Evolutionary conservation across 35 echinoderm and acorn worm genomes (phyloP).

Genomic region (Heliocidaris erythrogramma): DNA sequence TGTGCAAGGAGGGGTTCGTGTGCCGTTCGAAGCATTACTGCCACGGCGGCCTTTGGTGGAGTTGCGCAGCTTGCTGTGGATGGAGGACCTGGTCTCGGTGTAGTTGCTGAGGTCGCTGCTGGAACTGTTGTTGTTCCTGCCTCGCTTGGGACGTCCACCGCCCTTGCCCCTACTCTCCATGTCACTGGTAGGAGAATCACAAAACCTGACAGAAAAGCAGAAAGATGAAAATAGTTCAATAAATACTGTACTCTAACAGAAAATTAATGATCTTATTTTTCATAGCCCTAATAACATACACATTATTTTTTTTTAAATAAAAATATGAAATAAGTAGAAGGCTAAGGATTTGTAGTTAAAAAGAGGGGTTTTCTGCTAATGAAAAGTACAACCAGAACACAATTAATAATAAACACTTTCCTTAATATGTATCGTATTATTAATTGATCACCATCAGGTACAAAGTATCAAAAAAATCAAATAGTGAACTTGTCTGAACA

Average conservation of each 20-base stretch:
- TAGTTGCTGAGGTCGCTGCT: conserved; percentile 84
- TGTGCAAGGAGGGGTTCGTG: conserved; percentile 68
- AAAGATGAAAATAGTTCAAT: conserved; percentile 27
- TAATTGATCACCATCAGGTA: too few relatives aligned
- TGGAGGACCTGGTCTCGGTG: conserved; percentile 96
- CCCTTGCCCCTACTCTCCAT: conserved; percentile 76
- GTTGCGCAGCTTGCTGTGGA: conserved; percentile 97
- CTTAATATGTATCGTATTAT: too few relatives aligned
- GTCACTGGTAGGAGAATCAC: conserved; percentile 96
- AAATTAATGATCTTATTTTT: neutral
- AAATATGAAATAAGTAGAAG: too few relatives aligned
- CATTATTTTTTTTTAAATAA: neutral
- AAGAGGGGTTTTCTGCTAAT: too few relatives aligned
- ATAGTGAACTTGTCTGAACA: too few relatives aligned
- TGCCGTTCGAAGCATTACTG: conserved; percentile 76
- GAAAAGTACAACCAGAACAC: too few relatives aligned
- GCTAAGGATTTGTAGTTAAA: too few relatives aligned
- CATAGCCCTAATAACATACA: neutral
- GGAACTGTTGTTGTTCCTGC: conserved; percentile 68
- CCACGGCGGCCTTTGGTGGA: conserved; percentile 89
- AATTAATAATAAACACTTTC: too few relatives aligned
- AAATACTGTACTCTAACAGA: neutral
- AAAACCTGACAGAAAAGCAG: conserved; percentile 73
- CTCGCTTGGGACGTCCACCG: conserved; percentile 79
- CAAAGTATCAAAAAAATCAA: too few relatives aligned